These are phyloP conservation scores for Hafferia zeledoni DNA, from an alignment of 2,797 vertebrate species.

Conservation along the genomic window DNA sequence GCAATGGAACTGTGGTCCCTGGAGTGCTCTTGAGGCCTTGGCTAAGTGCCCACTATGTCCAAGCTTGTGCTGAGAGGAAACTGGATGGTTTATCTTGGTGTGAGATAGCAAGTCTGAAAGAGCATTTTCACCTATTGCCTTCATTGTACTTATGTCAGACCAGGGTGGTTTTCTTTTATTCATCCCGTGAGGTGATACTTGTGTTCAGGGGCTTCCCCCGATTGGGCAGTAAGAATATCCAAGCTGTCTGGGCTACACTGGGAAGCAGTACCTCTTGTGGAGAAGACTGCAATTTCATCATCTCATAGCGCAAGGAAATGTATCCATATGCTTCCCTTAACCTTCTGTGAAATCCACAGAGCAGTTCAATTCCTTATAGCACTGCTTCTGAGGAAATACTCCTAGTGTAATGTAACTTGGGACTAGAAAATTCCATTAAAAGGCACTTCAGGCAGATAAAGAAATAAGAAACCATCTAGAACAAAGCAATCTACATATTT, in stretches of 20 bases:
- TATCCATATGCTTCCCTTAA: neutral
- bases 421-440: neutral
- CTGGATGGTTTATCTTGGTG: neutral
- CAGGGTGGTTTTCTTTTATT: neutral
- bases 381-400: neutral
- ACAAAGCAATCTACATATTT: fast-evolving
- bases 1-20: neutral
- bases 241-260: neutral
- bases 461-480: neutral
- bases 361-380: neutral
- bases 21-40: neutral
- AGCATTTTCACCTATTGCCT: neutral
- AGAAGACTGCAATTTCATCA: neutral
- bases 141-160: neutral
- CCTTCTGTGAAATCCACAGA: neutral
- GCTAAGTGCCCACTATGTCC: neutral
- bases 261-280: neutral
- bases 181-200: neutral
- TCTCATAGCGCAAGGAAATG: neutral
- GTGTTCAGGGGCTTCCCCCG: neutral
- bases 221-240: neutral
- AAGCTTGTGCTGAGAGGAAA: neutral
- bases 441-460: neutral
- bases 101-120: neutral
- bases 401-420: neutral